These are phyloP conservation scores for Drosophila auraria DNA, from an alignment of 1,140 invertebrate genomes.

Conservation along the genomic window DNA sequence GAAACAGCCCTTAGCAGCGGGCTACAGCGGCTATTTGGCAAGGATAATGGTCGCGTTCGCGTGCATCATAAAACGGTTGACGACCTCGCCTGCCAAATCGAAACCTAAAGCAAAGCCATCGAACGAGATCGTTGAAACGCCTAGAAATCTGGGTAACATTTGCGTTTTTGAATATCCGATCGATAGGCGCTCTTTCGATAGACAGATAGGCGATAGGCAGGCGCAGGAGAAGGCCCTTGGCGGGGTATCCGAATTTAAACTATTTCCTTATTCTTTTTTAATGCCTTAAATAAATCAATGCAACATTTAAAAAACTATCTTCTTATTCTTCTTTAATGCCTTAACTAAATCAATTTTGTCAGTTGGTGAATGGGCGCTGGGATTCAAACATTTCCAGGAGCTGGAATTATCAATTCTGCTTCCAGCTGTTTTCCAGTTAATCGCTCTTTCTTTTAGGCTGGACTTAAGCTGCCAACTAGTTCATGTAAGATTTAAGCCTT, in stretches of 20 bases:
- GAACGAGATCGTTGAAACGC: background rate
- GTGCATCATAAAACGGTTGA: constrained; percentile 78
- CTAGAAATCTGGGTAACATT: background rate
- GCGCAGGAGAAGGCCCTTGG: background rate
- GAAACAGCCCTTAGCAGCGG: constrained; percentile 60
- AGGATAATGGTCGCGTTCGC: constrained; percentile 63
- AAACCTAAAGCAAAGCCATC: constrained; percentile 11
- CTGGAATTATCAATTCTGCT: constrained; percentile 18
- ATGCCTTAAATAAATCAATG: background rate
- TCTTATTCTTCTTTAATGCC: no score
- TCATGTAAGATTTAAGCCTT: background rate
- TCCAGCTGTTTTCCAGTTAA: background rate
- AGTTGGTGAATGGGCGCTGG: constrained; percentile 4
- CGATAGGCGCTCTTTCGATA: background rate
- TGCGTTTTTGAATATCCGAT: background rate
- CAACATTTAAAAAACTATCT: background rate
- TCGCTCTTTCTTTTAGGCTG: constrained; percentile 22
- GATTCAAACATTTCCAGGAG: constrained; percentile 25
- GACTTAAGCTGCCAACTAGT: constrained; percentile 1
- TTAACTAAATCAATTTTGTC: background rate
- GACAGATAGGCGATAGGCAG: background rate
- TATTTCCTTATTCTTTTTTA: no score
- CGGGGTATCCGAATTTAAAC: no score
- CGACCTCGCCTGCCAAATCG: constrained; percentile 49
- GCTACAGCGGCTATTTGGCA: constrained; percentile 18